phyloP scores from a whole-genome alignment of 2,888 invertebrate species.

The Aradus depressus region DNA sequence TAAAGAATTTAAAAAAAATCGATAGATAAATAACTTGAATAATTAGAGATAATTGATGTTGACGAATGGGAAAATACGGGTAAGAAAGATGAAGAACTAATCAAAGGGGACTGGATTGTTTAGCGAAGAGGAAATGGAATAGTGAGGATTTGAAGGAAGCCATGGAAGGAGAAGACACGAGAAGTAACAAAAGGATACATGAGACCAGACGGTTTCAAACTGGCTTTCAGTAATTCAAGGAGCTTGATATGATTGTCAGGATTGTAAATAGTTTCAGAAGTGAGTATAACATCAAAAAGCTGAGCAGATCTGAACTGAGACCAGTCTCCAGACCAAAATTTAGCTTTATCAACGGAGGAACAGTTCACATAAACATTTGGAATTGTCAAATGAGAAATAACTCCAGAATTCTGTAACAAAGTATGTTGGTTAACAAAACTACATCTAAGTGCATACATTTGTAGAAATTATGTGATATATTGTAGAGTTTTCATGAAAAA shows the following conservation, averaged over 20 bases:
- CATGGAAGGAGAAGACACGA: too few relatives aligned
- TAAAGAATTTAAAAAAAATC: too few relatives aligned
- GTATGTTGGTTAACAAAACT: neutral
- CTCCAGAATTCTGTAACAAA: conserved; percentile 67
- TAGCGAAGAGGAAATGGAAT: too few relatives aligned
- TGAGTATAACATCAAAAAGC: conserved; percentile 73
- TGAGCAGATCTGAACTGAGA: conserved; percentile 41
- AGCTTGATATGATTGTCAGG: conserved; percentile 65
- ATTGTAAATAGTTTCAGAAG: conserved; percentile 91
- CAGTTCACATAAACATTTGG: conserved; percentile 65
- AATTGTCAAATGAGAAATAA: conserved; percentile 65
- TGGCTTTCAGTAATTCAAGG: conserved; percentile 51
- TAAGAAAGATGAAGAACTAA: too few relatives aligned
- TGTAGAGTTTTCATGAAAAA: too few relatives aligned
- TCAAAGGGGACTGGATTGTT: too few relatives aligned
- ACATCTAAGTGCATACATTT: neutral
- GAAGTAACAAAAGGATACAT: conserved; percentile 49
- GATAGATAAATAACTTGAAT: too few relatives aligned
- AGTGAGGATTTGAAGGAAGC: too few relatives aligned
- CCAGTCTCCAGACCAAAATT: conserved; percentile 64
- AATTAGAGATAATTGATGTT: too few relatives aligned
- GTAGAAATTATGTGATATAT: too few relatives aligned
- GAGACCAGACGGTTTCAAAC: conserved; percentile 49
- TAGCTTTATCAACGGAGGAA: conserved; percentile 39
- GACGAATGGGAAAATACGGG: too few relatives aligned